Evolutionary conservation across 2,888 invertebrate genomes (phyloP).

Genomic region (Thera obeliscata): DNA sequence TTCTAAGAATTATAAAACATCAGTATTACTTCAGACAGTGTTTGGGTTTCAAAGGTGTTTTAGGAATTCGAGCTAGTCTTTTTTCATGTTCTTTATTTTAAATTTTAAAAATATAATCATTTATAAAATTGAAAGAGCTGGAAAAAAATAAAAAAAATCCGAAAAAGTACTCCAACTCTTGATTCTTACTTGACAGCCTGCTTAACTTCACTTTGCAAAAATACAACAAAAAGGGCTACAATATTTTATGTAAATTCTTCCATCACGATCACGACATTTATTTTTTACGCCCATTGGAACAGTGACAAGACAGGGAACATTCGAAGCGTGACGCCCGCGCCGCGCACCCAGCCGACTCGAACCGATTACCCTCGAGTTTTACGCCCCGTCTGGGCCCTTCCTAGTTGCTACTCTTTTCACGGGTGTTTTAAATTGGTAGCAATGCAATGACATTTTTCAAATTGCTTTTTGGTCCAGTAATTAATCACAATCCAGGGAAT

Average conservation of each 20-base stretch:
- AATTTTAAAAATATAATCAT: too few species aligned
- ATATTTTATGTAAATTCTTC: slow-evolving; percentile 17
- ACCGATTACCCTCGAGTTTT: slow-evolving; percentile 71
- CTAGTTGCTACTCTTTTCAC: slow-evolving; percentile 43
- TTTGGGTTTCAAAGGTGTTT: too few species aligned
- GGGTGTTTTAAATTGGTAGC: slow-evolving; percentile 20
- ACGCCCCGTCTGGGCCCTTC: slow-evolving; percentile 61
- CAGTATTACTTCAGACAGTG: too few species aligned
- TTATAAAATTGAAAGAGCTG: too few species aligned
- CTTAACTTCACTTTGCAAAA: too few species aligned
- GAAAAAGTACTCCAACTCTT: too few species aligned
- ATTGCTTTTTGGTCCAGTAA: slow-evolving; percentile 27
- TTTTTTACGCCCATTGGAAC: slow-evolving; percentile 19
- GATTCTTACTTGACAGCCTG: too few species aligned
- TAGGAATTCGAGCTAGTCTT: too few species aligned
- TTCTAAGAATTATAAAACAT: neutral
- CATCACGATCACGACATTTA: slow-evolving; percentile 24
- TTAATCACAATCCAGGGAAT: slow-evolving; percentile 7
- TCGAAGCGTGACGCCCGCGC: slow-evolving; percentile 60
- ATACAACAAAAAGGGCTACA: neutral
- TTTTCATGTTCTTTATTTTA: too few species aligned
- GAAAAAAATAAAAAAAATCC: too few species aligned
- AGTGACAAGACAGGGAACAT: slow-evolving; percentile 33
- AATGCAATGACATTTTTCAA: slow-evolving; percentile 30
- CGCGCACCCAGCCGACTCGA: slow-evolving; percentile 67